These are phyloP conservation scores for Schrankia costaestrigalis DNA, from an alignment of 2,888 invertebrate species.

Conservation along the genomic window DNA sequence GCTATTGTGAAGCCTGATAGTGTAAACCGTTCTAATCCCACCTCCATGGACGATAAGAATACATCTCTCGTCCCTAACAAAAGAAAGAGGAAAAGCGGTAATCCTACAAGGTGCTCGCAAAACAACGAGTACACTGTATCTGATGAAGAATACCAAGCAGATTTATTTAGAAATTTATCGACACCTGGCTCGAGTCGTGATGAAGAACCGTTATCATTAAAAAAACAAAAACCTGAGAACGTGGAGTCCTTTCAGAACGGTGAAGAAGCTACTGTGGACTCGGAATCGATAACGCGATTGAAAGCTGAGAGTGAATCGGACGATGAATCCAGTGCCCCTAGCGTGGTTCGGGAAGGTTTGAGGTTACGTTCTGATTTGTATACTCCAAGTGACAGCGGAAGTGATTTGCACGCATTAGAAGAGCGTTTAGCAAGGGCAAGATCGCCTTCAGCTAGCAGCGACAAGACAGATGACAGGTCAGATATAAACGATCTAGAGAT, in stretches of 20 bases:
- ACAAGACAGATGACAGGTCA: conserved; percentile 61
- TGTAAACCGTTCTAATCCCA: conserved; percentile 52
- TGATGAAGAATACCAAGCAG: conserved; percentile 70
- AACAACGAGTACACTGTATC: conserved; percentile 72
- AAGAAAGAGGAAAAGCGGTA: conserved; percentile 90
- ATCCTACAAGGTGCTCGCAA: conserved; percentile 88
- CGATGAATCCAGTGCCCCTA: conserved; percentile 72
- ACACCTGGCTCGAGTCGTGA: conserved; percentile 65
- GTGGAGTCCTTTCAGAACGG: conserved; percentile 73
- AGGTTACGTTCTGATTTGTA: conserved; percentile 69
- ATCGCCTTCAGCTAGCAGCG: conserved; percentile 70
- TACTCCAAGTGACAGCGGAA: conserved; percentile 77
- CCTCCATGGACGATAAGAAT: conserved; percentile 69
- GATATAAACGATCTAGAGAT: conserved; percentile 84
- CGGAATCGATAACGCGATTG: conserved; percentile 64
- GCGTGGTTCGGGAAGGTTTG: conserved; percentile 72
- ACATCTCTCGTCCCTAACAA: conserved; percentile 81
- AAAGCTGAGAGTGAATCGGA: conserved; percentile 78
- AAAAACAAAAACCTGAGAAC: conserved; percentile 72
- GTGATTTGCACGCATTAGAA: conserved; percentile 75
- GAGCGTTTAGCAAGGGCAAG: conserved; percentile 76
- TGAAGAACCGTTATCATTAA: conserved; percentile 70
- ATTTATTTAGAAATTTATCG: conserved; percentile 69
- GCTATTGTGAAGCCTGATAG: conserved; percentile 55
- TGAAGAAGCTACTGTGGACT: conserved; percentile 62